These are phyloP conservation scores for Euplagia quadripunctaria DNA, from an alignment of 2,888 invertebrate species.

Conservation along the genomic window DNA sequence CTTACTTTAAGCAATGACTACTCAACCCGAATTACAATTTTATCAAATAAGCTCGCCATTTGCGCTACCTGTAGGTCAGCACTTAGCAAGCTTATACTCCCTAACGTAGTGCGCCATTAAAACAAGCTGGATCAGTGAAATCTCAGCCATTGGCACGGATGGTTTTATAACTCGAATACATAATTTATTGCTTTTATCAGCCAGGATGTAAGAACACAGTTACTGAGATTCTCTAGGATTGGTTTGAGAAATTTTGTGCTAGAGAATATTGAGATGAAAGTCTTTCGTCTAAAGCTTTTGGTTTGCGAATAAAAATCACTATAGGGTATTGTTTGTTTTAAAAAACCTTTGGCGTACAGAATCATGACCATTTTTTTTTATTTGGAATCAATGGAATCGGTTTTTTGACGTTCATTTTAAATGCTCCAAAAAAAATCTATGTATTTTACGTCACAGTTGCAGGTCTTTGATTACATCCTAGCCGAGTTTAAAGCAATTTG, in stretches of 20 bases:
- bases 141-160: conserved; percentile 75
- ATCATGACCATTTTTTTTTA: neutral
- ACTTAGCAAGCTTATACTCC: conserved; percentile 58
- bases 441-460: too few relatives aligned
- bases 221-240: conserved; percentile 22
- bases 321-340: neutral
- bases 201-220: conserved; percentile 51
- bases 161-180: conserved; percentile 83
- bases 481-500: too few relatives aligned
- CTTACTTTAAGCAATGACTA: too few relatives aligned
- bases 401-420: neutral
- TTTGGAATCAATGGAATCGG: neutral
- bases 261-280: neutral
- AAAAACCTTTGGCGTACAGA: neutral
- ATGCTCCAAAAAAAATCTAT: too few relatives aligned
- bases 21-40: neutral
- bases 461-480: too few relatives aligned
- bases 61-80: conserved; percentile 34
- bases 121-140: conserved; percentile 78
- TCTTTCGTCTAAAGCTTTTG: neutral
- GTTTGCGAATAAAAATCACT: neutral
- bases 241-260: conserved; percentile 7
- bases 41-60: conserved; percentile 17
- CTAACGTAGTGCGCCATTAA: conserved; percentile 69
- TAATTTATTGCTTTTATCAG: conserved; percentile 75